Evolutionary conservation across 2,113 vertebrate species (phyloP), one percentile per base, ranked within the genome.

Genomic region (Megalops atlanticus): DNA sequence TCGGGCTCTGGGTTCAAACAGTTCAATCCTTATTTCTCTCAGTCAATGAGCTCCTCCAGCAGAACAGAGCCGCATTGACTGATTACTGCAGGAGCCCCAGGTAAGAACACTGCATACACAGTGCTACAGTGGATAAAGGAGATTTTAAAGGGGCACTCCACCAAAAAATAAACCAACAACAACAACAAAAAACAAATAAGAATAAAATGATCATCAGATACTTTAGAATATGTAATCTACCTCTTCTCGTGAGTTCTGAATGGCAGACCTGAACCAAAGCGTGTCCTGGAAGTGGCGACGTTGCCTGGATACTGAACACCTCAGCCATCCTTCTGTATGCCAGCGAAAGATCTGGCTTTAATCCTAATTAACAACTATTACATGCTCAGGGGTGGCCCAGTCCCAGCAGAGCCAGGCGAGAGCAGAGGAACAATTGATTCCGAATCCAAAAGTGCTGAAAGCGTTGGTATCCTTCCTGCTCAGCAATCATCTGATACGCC

Each of bases 401-500:
- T 79, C 68, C 78, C 27, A 71, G 47, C 16, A 79, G 47, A 33
- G 24, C 41, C 64, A 24, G 24, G 16, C 49, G 36, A 11, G 47
- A 45, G 24, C 38, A 43, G 58, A 69, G 21, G 18, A 71, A 71
- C 41, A 79, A 64, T 64, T 79, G 64, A 79, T 79, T 43, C 64
- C 35, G 40, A 47, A 47, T 78, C 52, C 76, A 40, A 43, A 31
- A 31, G 10, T 71, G 64, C 58, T 79, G 39, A 45, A 45, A 43
- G n/a, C 58, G 43, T 64, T 41, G 18, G 27, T 70, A 15, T 71
- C 24, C 58, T 70, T 70, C 40, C 77, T 70, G 41, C 58, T 79
- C 77, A 69, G 39, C 16, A 41, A 79, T 79, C 69, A 79, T 79
- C 47, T 70, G 77, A 79, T 47, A 45, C 24, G 47, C 47, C 54